Evolutionary conservation across 2,113 vertebrate genomes (phyloP).

Genomic region (Podarcis raffonei): DNA sequence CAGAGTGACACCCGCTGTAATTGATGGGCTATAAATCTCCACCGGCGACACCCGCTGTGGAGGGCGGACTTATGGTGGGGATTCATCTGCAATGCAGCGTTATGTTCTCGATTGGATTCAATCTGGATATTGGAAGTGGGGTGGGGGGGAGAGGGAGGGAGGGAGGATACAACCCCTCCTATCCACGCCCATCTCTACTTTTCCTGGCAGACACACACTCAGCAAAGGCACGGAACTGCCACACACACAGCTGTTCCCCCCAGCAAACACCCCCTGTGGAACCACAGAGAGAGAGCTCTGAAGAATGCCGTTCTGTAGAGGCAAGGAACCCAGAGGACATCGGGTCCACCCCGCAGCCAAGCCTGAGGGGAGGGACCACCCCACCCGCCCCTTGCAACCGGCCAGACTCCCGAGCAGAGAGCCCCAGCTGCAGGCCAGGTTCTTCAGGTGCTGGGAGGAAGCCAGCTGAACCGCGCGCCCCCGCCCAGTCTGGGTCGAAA

Average conservation of each 20-base stretch:
- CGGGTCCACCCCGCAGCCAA: neutral
- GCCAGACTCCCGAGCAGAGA: neutral
- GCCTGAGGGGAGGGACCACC: neutral
- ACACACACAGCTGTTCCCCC: too few species aligned
- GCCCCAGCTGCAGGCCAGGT: neutral
- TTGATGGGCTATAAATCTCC: constrained; percentile 66
- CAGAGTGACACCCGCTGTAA: constrained; percentile 36
- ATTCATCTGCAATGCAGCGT: constrained; percentile 78
- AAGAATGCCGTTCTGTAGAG: too few species aligned
- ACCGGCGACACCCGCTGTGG: constrained; percentile 58
- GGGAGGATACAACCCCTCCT: neutral
- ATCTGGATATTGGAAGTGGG: neutral
- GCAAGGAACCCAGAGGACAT: neutral
- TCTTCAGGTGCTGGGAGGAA: neutral
- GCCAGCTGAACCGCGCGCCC: neutral
- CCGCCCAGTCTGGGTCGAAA: too few species aligned
- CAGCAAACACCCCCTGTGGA: neutral
- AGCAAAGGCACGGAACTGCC: neutral
- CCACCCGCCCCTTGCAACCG: neutral
- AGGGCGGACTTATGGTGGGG: constrained; percentile 70
- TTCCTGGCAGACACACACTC: neutral
- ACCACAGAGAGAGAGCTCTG: neutral
- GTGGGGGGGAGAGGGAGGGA: neutral
- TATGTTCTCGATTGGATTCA: constrained; percentile 50
- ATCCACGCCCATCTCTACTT: constrained; percentile 4